Evolutionary conservation across 2,797 vertebrate genomes (phyloP), one percentile per base, ranked within the genome.

Genomic region (Amblyraja radiata): DNA sequence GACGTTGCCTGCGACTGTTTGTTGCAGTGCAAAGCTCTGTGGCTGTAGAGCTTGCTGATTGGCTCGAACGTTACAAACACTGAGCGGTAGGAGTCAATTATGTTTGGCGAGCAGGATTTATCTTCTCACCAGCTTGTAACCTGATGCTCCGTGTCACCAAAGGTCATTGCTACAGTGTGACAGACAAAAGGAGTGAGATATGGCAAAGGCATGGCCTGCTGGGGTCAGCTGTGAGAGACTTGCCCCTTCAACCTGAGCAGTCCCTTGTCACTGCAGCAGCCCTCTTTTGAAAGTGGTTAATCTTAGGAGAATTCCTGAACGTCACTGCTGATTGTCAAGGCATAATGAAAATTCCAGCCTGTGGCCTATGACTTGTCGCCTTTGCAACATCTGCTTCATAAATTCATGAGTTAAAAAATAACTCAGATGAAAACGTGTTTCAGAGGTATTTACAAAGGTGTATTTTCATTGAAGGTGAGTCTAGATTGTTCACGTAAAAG

Each of bases 361-460:
- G 84, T 90, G 73, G 86, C 93, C 93, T 90, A n/a, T 58, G 93
- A 76, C 83, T n/a, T 77, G 28, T 90, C 73, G n/a, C 86, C 76
- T 74, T n/a, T 25, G 46, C 71, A 92, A 71, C n/a, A 28, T 54
- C 90, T 16, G 90, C 71, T 92, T 73, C 46, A 28, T 58, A 76
- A 76, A 76, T 58, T 92, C 71, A 92, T 92, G 39, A 73, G 71
- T 36, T 32, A 25, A 46, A 73, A 36, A 39, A 23, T 54, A 83
- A 65, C 93, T 80, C 61, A 18, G 0, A 73, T 79, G 84, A 79
- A 90, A 79, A 73, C 58, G 68, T 9, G 84, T 90, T 93, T 90
- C 54, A 93, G 68, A 61, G 16, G 23, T 61, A 14, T 78, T 88
- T 32, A 74, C 71, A 58, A 39, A 76, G 58, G 7, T 84, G 28